These are phyloP conservation scores for Melinaea marsaeus DNA, from an alignment of 2,888 invertebrate genomes.

Conservation along the genomic window DNA sequence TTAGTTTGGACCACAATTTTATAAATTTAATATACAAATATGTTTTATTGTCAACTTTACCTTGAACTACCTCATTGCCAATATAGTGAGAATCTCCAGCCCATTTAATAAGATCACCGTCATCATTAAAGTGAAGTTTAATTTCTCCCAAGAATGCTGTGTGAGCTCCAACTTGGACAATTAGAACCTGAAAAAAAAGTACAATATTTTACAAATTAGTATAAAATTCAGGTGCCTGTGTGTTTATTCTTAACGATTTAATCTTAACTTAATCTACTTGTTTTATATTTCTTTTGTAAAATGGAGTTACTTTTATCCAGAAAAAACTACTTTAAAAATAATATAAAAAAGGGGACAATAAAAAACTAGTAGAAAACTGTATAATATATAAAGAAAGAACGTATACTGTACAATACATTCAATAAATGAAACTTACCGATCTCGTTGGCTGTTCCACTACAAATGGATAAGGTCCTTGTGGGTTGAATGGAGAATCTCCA, in stretches of 20 bases:
- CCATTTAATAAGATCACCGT: conserved; percentile 82
- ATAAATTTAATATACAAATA: neutral
- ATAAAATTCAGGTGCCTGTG: no score
- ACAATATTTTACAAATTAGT: no score
- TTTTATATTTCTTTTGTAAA: no score
- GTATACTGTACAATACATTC: no score
- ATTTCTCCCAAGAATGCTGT: conserved; percentile 88
- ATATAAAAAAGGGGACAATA: no score
- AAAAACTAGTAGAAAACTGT: no score
- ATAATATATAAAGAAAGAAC: no score
- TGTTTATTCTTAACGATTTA: no score
- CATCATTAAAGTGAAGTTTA: conserved; percentile 83
- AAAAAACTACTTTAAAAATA: no score
- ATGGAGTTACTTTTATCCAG: no score
- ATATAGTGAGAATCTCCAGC: conserved; percentile 85
- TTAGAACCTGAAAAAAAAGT: conserved; percentile 67
- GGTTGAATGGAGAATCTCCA: conserved; percentile 65
- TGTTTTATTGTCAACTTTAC: conserved; percentile 54
- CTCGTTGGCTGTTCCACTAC: conserved; percentile 74
- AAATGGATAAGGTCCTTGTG: conserved; percentile 84
- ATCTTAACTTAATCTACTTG: no score
- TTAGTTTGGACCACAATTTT: neutral
- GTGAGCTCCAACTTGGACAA: conserved; percentile 85
- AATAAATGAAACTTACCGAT: conserved; percentile 39
- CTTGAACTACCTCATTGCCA: conserved; percentile 78